Evolutionary conservation across 2,797 vertebrate species (phyloP), one percentile per base, ranked within the genome.

Genomic region (Eleutherodactylus coqui): DNA sequence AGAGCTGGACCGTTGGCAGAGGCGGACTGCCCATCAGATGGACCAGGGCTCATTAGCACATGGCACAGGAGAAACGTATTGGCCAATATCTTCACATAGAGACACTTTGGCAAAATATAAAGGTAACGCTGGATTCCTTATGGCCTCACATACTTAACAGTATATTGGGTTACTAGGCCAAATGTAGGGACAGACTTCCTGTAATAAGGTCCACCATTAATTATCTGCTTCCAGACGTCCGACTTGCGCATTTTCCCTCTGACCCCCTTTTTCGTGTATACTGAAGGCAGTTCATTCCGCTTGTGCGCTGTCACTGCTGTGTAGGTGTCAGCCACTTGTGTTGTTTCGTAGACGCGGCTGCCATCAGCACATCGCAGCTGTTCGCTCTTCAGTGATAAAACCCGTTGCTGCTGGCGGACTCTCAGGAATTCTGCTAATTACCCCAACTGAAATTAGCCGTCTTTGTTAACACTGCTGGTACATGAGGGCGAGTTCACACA

Each of bases 311-410:
- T 34, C 4, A 32, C 32, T 69, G 38, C 38, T 79, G 77, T 62
- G 77, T 79, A 79, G 77, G 77, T 58, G 77, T 27, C 77, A 27
- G 75, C 36, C 75, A 78, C 36, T 55, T 58, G 32, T 38, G 75
- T 32, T 64, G 60, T 41, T 13, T 38, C 24, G 34, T 38, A 27
- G 55, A 7, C 58, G 41, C 55, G 41, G 21, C n/a, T 5, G 10
- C 36, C 41, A 41, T 60, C 58, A 78, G 76, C 34, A 49, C 29
- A 34, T 58, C 47, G 32, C 75, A 79, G 21, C 55, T 79, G 55
- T 69, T 69, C 64, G 32, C 38, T 34, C 11, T 24, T 55, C 76
- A 55, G 34, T 41, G 58, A 78, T 78, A 53, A 38, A 58, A 78
- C 36, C 58, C 51, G 17, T 17, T 62, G 36, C 51, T 60, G 43